These are phyloP conservation scores for Pithys albifrons DNA, from an alignment of 2,113 vertebrate species.

Conservation along the genomic window DNA sequence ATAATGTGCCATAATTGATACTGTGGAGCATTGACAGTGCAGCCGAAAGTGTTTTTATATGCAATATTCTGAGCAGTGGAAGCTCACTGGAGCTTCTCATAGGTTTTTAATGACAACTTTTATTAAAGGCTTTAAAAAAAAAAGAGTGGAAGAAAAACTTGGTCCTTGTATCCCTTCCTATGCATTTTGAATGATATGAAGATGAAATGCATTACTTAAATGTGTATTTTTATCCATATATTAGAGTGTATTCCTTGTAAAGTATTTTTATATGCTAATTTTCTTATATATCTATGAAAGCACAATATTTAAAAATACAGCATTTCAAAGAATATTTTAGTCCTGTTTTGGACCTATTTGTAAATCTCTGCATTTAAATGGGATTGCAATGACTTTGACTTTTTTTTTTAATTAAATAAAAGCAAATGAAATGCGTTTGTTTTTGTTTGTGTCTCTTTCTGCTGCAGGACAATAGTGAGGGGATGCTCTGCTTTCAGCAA, in stretches of 20 bases:
- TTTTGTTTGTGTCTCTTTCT: not conserved
- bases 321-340: conserved; percentile 73
- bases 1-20: conserved; percentile 66
- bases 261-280: conserved; percentile 95
- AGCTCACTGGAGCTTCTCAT: conserved; percentile 69
- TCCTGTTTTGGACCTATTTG: conserved; percentile 73
- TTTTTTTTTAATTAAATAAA: conserved; percentile 77
- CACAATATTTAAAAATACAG: conserved; percentile 77
- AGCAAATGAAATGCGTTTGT: conserved; percentile 40
- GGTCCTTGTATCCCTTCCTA: conserved; percentile 80
- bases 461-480: not conserved
- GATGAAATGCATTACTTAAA: conserved; percentile 73
- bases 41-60: conserved; percentile 76
- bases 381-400: conserved; percentile 67
- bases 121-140: conserved; percentile 67
- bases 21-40: conserved; percentile 62
- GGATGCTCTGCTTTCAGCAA: not conserved
- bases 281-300: conserved; percentile 83
- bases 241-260: conserved; percentile 94
- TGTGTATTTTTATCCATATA: conserved; percentile 94
- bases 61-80: conserved; percentile 78
- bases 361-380: conserved; percentile 75
- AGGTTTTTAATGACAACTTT: conserved; percentile 74
- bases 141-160: conserved; percentile 20
- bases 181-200: conserved; percentile 82